Evolutionary conservation across 1,140 invertebrate species (phyloP).

Genomic region (Ceratoteleas bidentatus): DNA sequence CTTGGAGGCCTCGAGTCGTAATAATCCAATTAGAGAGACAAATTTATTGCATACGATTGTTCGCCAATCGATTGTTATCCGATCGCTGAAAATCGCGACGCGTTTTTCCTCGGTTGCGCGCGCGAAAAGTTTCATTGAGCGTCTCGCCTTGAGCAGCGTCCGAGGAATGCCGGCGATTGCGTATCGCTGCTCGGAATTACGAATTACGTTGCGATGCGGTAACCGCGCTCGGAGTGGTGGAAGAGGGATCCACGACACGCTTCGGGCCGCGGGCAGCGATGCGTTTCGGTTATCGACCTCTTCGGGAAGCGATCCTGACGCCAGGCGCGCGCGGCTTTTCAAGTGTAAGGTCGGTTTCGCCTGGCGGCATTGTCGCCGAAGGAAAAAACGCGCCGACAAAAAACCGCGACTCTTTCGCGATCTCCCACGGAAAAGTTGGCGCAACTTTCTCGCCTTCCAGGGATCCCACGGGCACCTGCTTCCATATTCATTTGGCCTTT

Average conservation of each 20-base stretch:
- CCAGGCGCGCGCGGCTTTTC: slow-evolving; percentile 57
- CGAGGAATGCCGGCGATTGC: slow-evolving; percentile 19
- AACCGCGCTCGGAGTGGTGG: slow-evolving; percentile 37
- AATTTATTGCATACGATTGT: too few species aligned
- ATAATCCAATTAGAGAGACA: too few species aligned
- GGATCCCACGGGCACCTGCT: too few species aligned
- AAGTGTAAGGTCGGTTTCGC: slow-evolving; percentile 70
- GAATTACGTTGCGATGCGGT: slow-evolving; percentile 60
- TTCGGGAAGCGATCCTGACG: slow-evolving; percentile 66
- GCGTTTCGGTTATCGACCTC: slow-evolving; percentile 81
- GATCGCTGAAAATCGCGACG: not conserved
- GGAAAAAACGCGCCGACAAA: slow-evolving; percentile 21
- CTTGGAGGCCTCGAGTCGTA: too few species aligned
- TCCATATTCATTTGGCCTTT: too few species aligned
- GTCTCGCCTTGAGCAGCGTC: not conserved
- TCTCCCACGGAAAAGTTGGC: too few species aligned
- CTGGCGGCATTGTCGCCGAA: slow-evolving; percentile 35
- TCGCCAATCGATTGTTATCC: not conserved
- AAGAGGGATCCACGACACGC: slow-evolving; percentile 73
- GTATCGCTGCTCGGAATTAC: slow-evolving; percentile 53
- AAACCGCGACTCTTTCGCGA: too few species aligned
- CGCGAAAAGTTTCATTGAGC: slow-evolving; percentile 20
- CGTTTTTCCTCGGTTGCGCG: not conserved
- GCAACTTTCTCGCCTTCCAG: too few species aligned
- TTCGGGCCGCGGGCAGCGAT: slow-evolving; percentile 73